A percentile compares a stretch with the other conserved stretches of the same genome.
Evolutionary conservation across 1,140 invertebrate species (phyloP).

Genomic region (Drosophila sproati): DNA sequence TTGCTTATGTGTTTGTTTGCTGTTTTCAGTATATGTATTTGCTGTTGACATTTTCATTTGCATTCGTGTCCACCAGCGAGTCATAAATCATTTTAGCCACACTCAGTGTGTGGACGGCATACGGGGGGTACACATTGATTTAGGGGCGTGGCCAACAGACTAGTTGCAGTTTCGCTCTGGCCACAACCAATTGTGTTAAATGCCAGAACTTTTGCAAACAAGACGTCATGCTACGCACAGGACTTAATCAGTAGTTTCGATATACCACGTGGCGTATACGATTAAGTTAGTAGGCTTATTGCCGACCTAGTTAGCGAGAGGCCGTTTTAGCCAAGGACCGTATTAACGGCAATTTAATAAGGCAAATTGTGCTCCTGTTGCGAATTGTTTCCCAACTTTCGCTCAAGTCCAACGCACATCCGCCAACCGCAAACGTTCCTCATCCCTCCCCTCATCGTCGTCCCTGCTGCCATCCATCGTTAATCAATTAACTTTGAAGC

Average conservation of each 20-base stretch:
- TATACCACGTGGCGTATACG: conserved; percentile 38
- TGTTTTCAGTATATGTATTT: conserved; percentile 32
- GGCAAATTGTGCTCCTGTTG: conserved; percentile 67
- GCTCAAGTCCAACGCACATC: conserved; percentile 38
- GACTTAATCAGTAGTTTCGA: conserved; percentile 56
- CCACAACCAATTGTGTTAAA: conserved; percentile 18
- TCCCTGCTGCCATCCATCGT: conserved; percentile 27
- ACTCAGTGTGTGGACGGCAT: conserved; percentile 12
- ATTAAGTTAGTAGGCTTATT: conserved; percentile 2
- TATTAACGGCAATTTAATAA: conserved; percentile 75
- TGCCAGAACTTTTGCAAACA: conserved; percentile 11
- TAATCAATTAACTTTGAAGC: conserved; percentile 74
- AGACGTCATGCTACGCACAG: neutral
- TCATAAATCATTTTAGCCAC: conserved; percentile 71
- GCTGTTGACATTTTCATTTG: conserved; percentile 39
- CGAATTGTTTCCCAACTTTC: conserved; percentile 37
- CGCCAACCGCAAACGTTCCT: neutral
- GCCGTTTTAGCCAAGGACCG: conserved; percentile 6
- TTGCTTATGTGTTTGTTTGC: conserved; percentile 23
- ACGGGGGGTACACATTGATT: conserved; percentile 47
- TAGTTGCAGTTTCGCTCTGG: conserved; percentile 11
- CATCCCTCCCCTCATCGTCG: conserved; percentile 5
- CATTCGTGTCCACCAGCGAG: conserved; percentile 43
- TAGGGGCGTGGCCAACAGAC: conserved; percentile 53
- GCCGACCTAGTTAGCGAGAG: conserved; percentile 50